Base-by-base conservation (phyloP, 2,113 vertebrate species). In the Mobula birostris region DNA sequence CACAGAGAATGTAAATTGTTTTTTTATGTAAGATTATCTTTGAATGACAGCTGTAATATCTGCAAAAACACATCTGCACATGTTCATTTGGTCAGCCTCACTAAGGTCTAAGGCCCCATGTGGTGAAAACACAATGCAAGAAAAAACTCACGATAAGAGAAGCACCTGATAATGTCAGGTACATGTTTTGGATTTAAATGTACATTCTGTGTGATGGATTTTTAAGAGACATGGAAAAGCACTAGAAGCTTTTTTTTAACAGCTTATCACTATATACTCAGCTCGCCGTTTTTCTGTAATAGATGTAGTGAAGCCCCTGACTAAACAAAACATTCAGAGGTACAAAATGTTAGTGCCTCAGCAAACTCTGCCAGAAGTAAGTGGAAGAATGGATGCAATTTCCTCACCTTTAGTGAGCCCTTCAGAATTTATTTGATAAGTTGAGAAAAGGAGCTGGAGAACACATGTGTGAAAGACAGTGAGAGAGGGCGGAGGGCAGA, bases 141-240 rank as follows among this genome's bases (percentile, higher is more conserved):
- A 48, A 63, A 87, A 87, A 32, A n/a, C 61, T 66, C 61, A 15
- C n/a, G 61, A 90, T 90, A 90, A 66, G 85, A 32, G 61, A 90
- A 63, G 61, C 29, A 66, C 61, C 85, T 32, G 85, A 90, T 66
- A 90, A 90, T 66, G 61, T 90, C 85, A 90, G 66, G 61, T 66
- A 90, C 61, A 90, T 88, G 85, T 58, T 90, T 66, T 90, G 85
- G 85, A 90, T 90, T 90, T 90, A 63, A 90, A 90, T 90, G 17
- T 7, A 90, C 63, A 90, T 90, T 90, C 29, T 63, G 61, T 32
- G 19, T 66, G 85, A 90, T 90, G 85, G 61, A 90, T 90, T 66
- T 90, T 90, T 90, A 90, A 90, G 29, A 90, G 85, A 63, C 29
- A 66, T 90, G 61, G 58, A 90, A 90, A 90, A 32, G 85, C 85